Conservation (phyloP, 2,113 vertebrate species). For the Hippoglossus stenolepis region DNA sequence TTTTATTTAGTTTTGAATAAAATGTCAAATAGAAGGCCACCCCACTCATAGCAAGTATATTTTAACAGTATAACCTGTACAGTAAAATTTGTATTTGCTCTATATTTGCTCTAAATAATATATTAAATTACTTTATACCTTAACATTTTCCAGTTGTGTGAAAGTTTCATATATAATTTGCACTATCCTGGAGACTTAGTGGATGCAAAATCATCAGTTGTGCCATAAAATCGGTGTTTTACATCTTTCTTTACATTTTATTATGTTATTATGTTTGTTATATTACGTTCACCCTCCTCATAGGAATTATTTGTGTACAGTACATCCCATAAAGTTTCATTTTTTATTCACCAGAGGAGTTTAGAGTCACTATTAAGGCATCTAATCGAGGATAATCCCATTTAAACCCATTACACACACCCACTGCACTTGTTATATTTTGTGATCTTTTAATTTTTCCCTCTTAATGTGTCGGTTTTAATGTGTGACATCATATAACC, state of each 20-base stretch:
- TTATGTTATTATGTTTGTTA: no score
- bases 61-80: no score
- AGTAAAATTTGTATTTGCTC: no score
- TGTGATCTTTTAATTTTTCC: not conserved
- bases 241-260: no score
- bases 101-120: no score
- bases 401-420: slow-evolving; percentile 12
- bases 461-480: not conserved
- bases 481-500: not conserved
- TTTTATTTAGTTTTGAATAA: no score
- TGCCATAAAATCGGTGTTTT: no score
- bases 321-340: not conserved
- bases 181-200: no score
- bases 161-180: not conserved
- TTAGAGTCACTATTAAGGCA: not conserved
- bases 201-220: no score
- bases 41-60: no score
- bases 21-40: no score
- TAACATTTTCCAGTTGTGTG: not conserved
- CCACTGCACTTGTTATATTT: not conserved
- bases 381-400: slow-evolving; percentile 23
- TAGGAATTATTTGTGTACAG: not conserved
- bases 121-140: no score
- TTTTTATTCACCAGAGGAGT: not conserved
- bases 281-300: not conserved